A percentile compares a stretch with the other conserved stretches of the same genome.
Conservation (phyloP, 2,797 vertebrate species). For the Amblyopsis hoosieri region DNA sequence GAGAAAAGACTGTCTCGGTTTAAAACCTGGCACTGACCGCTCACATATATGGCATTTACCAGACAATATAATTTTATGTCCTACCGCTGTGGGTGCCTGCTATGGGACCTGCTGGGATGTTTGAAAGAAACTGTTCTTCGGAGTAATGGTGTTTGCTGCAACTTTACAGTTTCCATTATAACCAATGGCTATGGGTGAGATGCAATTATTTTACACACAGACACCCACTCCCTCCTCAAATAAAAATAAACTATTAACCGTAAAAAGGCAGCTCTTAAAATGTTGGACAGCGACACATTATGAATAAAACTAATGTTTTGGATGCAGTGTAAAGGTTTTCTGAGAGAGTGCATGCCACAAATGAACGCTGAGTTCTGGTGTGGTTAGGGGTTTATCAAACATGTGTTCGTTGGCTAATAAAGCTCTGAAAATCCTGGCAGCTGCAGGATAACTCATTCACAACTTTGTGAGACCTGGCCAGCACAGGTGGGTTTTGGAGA, state of each 20-base stretch:
- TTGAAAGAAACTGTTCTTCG: conserved; percentile 39
- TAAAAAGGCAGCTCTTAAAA: conserved; percentile 64
- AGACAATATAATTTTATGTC: conserved; percentile 44
- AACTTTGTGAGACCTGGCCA: conserved; percentile 43
- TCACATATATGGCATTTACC: conserved; percentile 39
- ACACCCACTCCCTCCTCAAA: conserved; percentile 45
- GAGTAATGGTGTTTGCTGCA: conserved; percentile 22
- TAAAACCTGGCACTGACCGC: conserved; percentile 16
- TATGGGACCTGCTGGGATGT: conserved; percentile 24
- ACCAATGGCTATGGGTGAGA: conserved; percentile 50
- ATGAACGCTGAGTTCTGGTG: conserved; percentile 42
- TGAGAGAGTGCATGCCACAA: conserved; percentile 35
- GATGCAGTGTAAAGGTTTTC: conserved; percentile 54
- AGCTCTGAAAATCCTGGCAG: conserved; percentile 51
- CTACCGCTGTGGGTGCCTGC: conserved; percentile 34
- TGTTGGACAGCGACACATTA: conserved; percentile 45
- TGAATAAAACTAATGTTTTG: conserved; percentile 56
- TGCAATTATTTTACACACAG: conserved; percentile 43
- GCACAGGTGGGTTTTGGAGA: conserved; percentile 22
- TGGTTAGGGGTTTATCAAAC: conserved; percentile 56
- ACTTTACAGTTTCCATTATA: conserved; percentile 54
- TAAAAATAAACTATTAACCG: conserved; percentile 64
- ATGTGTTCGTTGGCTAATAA: conserved; percentile 45
- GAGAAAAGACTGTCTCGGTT: conserved; percentile 12
- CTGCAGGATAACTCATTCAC: conserved; percentile 46